A percentile compares a stretch with the other conserved stretches of the same genome.
Evolutionary conservation across 2,113 vertebrate species (phyloP).

Genomic region (Speoplatyrhinus poulsoni): DNA sequence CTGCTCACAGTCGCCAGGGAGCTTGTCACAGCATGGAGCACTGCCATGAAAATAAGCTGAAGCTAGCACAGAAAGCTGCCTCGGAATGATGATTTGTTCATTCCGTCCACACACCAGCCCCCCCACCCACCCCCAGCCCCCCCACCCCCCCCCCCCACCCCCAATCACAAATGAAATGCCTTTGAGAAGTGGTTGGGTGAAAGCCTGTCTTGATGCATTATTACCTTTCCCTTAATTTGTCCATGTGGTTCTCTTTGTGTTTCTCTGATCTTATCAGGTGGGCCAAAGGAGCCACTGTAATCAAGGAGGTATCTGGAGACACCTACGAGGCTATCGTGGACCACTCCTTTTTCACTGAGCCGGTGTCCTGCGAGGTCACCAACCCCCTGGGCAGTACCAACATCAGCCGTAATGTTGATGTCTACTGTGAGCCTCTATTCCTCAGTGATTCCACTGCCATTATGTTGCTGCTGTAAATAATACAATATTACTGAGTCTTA

Average conservation of each 20-base stretch:
- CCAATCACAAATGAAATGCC: constrained; percentile 31
- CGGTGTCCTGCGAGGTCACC: constrained; percentile 95
- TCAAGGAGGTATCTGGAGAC: constrained; percentile 91
- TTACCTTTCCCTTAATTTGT: constrained; percentile 15
- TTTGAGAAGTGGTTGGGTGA: constrained; percentile 45
- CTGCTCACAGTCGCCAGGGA: constrained; percentile 58
- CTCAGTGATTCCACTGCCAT: neutral
- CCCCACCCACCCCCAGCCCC: constrained; percentile 14
- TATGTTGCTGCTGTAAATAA: neutral
- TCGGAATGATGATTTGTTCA: constrained; percentile 71
- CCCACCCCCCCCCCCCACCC: constrained; percentile 16
- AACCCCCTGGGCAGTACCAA: constrained; percentile 95
- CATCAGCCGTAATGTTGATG: constrained; percentile 94
- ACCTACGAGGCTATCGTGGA: constrained; percentile 92
- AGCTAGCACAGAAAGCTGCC: constrained; percentile 64
- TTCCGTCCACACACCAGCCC: no score
- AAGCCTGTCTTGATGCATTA: constrained; percentile 9
- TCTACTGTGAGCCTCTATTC: constrained; percentile 87
- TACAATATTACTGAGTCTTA: constrained; percentile 1
- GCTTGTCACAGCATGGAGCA: constrained; percentile 61
- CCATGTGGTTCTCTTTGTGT: neutral
- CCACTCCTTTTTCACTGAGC: constrained; percentile 94
- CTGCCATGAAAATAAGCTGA: constrained; percentile 69
- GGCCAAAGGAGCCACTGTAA: constrained; percentile 92
- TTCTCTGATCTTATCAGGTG: constrained; percentile 77